Base-by-base conservation (phyloP, 2,113 vertebrate genomes). In the Pipra filicauda region DNA sequence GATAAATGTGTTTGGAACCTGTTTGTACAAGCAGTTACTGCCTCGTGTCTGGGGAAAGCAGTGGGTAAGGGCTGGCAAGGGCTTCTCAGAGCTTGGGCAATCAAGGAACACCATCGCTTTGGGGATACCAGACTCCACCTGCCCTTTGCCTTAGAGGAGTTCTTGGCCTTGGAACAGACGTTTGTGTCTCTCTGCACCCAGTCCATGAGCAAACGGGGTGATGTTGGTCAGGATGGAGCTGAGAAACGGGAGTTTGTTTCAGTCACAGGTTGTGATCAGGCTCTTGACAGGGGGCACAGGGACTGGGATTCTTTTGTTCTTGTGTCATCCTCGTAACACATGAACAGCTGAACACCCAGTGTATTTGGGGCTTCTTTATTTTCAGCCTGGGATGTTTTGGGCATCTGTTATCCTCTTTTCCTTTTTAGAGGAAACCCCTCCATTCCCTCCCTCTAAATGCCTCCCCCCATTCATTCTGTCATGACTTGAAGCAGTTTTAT, bases 171-270 rank as follows among this genome's bases (percentile, higher is more conserved):
- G 33, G 49, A 61, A 7, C 14, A 70, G 62, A 39, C 0, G 0
- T 39, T 79, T 39, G n/a, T 62, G 35, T 83, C 24, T 90, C 37
- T 85, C 37, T 71, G 15, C 71, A 3, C 72, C 44, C 43, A 37
- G 35, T 43, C 65, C 65, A 12, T 0, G 0, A 54, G 48, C 19
- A 62, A n/a, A 9, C 22, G 27, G 33, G n/a, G 12, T 22, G 65
- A 62, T 94, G 62, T 54, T 43, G 35, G 39, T 55, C 69, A 83
- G 69, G 89, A 27, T 49, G 54, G 84, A 85, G 41, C 87, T 94
- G 85, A 79, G 81, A 21, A 39, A 30, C 0, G 39, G 54, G 81
- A 67, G 26, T 61, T 80, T 49, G 26, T 33, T 87, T 85, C 39
- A 39, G 31, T 37, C n/a, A 44, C 39, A 81, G 86, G 65, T 39